phyloP scores from a whole-genome alignment of 2,797 vertebrate species.

The Syngnathus acus region DNA sequence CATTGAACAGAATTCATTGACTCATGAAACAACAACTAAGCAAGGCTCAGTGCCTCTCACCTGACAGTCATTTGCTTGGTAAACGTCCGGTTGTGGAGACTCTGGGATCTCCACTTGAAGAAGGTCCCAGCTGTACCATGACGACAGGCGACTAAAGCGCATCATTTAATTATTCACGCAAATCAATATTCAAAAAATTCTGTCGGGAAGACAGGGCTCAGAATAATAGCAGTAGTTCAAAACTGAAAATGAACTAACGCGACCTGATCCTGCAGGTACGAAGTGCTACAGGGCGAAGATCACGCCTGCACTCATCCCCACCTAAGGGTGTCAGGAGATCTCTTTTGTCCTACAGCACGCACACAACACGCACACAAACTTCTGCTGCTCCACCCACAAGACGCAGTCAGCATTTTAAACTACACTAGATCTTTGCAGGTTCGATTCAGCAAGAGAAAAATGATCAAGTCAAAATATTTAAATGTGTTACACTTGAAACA shows the following conservation, averaged over 20 bases:
- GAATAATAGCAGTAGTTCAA: neutral
- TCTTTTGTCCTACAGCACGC: conserved; percentile 3
- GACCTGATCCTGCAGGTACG: conserved; percentile 15
- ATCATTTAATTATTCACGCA: conserved; percentile 44
- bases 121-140: conserved; percentile 74
- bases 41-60: conserved; percentile 44
- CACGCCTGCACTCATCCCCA: conserved; percentile 20
- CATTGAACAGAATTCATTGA: neutral
- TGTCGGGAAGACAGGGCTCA: conserved; percentile 13
- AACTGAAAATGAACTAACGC: neutral
- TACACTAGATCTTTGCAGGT: neutral
- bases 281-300: conserved; percentile 28
- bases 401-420: neutral
- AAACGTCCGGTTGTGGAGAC: conserved; percentile 15
- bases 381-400: conserved; percentile 1
- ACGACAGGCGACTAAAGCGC: conserved; percentile 59
- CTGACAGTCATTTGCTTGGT: conserved; percentile 32
- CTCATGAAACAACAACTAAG: neutral
- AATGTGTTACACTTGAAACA: too few species aligned
- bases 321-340: neutral
- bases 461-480: neutral
- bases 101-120: conserved; percentile 55
- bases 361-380: conserved; percentile 10
- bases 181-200: neutral
- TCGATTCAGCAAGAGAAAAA: neutral